phyloP scores from a whole-genome alignment of 2,888 invertebrate genomes.

The Caenorhabditis uteleia region DNA sequence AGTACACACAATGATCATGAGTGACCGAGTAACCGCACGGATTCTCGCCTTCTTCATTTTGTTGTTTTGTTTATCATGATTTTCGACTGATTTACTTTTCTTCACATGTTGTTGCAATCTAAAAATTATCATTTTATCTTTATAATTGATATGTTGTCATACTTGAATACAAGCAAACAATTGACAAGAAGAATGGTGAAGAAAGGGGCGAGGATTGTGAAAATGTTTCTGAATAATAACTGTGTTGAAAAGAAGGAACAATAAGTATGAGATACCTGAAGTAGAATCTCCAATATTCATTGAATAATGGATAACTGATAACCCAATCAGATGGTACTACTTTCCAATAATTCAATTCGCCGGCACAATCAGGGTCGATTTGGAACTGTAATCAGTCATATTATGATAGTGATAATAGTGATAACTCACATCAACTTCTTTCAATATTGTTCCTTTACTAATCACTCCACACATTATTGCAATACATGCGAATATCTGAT shows the following conservation, averaged over 20 bases:
- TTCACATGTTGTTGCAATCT: constrained; percentile 25
- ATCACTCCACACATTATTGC: constrained; percentile 61
- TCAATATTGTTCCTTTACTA: constrained; percentile 58
- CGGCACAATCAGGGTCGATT: constrained; percentile 31
- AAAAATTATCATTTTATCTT: constrained; percentile 1
- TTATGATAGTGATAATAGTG: background rate
- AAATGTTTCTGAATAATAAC: constrained; percentile 53
- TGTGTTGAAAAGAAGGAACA: too few relatives aligned
- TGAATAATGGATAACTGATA: constrained; percentile 26
- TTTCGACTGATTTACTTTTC: constrained; percentile 23
- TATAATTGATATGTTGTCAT: background rate
- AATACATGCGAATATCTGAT: constrained; percentile 42
- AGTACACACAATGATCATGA: constrained; percentile 55
- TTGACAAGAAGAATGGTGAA: constrained; percentile 52
- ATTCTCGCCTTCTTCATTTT: constrained; percentile 56
- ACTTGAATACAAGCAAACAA: constrained; percentile 27
- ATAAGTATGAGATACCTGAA: too few relatives aligned
- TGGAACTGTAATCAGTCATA: constrained; percentile 17
- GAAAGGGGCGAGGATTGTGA: constrained; percentile 55
- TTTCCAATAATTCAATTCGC: constrained; percentile 41
- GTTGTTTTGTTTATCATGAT: constrained; percentile 47
- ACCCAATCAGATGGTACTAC: constrained; percentile 28
- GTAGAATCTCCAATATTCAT: constrained; percentile 44
- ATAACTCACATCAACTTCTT: constrained; percentile 56
- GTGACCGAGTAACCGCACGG: constrained; percentile 49